Evolutionary conservation across 2,888 invertebrate genomes (phyloP), one percentile per base, ranked within the genome.

Genomic region (Lasioglossum marginatum): DNA sequence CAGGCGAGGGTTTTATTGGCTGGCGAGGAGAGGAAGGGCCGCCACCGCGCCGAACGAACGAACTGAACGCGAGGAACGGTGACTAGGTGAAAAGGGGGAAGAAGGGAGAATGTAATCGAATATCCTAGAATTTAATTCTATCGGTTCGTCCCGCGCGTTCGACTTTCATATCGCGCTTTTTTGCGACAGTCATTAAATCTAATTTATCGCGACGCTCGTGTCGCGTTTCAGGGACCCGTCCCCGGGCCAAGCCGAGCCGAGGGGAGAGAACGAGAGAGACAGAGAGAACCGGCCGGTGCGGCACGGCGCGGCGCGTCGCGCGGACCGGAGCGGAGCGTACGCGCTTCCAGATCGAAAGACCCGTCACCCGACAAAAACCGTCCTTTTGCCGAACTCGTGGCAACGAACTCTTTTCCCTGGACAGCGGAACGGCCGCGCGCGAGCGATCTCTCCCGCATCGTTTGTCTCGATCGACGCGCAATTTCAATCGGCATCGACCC

Each of bases 111-210:
- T 92, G 94, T 94, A 95, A 95, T 95, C 94, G 94, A 95, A 94
- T 95, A 94, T 94, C 93, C 94, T 94, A 93, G 93, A 95, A 95
- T 95, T 94, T 93, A 93, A 95, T 95, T 94, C 93, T 93, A 95
- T 94, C 93, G 93, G 92, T 92, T 91, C 92, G 92, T 90, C 87
- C 92, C 85, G 88, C 87, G 87, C 86, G 89, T 94, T 93, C 94
- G 94, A 94, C 94, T 94, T 94, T 93, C 94, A 94, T 94, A 94
- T 94, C 94, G 93, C 94, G 92, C 94, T 94, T 94, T 94, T 93
- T 94, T 94, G 94, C 93, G 94, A 93, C 93, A 93, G 93, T 92
- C 92, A 92, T 92, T 93, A 93, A 94, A 94, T 94, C 94, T 93
- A 94, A 94, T 94, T 94, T 94, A 94, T 94, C 92, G 91, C 91